Conservation (phyloP, 2,797 vertebrate genomes). For the Gouania willdenowi region DNA sequence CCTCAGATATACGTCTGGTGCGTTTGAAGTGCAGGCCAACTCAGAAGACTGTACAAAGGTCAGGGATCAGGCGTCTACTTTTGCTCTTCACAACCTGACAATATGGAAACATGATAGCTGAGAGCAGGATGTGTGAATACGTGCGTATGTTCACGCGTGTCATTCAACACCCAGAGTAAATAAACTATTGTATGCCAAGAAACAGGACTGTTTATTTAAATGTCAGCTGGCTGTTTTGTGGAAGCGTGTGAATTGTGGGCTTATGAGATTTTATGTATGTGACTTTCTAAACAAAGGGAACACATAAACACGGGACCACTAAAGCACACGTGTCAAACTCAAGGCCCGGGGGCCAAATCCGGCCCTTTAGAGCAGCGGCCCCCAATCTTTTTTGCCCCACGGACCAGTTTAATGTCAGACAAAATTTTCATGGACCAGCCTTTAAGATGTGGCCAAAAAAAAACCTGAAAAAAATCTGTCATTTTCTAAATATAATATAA, state of each 20-base stretch:
- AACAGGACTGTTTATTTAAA: conserved; percentile 48
- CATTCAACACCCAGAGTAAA: conserved; percentile 34
- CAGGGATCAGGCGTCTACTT: conserved; percentile 39
- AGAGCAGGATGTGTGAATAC: conserved; percentile 20
- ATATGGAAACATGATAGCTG: conserved; percentile 41
- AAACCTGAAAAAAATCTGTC: no score
- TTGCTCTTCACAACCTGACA: conserved; percentile 57
- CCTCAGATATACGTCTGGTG: conserved; percentile 19
- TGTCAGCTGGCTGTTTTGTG: conserved; percentile 1
- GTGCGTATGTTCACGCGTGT: background rate
- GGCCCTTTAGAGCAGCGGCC: no score
- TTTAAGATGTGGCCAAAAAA: no score
- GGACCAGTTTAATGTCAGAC: no score
- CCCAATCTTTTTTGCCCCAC: no score
- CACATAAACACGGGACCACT: conserved; percentile 8
- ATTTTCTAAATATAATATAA: no score
- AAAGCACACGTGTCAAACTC: no score
- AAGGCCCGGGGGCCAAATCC: no score
- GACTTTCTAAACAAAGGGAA: conserved; percentile 4
- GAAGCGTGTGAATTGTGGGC: background rate
- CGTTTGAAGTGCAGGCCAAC: conserved; percentile 21
- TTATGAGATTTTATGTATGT: background rate
- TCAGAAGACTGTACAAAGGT: conserved; percentile 18
- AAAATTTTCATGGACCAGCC: no score
- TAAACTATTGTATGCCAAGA: conserved; percentile 32